Percentiles rank a stretch among this genome's conserved stretches.
Evolutionary conservation across 2,113 vertebrate genomes (phyloP).

Genomic region (Rhinolophus sinicus): DNA sequence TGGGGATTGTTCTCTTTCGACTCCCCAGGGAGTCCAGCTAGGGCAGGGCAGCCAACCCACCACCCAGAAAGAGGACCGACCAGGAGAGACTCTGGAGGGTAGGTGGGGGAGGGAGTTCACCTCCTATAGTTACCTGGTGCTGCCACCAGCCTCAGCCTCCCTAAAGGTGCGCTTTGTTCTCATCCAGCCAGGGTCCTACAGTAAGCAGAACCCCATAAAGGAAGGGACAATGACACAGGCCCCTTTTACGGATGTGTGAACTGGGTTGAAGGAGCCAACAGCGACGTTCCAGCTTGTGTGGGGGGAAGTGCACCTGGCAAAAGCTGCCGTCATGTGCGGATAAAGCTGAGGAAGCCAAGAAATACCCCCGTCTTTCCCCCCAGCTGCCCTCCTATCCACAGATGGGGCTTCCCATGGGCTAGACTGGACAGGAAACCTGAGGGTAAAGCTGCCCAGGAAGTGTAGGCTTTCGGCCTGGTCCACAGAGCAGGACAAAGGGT

Average conservation of each 20-base stretch:
- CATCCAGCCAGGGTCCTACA: fast-evolving
- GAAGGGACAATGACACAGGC: fast-evolving
- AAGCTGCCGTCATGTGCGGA: neutral
- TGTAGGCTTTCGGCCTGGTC: neutral
- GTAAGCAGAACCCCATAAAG: no score
- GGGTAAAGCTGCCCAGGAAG: no score
- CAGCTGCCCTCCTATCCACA: neutral
- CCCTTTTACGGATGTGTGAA: neutral
- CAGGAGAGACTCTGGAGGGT: neutral
- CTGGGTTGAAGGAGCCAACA: neutral
- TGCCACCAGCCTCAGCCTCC: no score
- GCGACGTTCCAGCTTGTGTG: fast-evolving
- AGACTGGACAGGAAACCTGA: neutral
- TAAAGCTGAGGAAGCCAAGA: neutral
- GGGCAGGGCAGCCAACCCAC: no score
- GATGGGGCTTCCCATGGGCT: neutral
- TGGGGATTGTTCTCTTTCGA: neutral
- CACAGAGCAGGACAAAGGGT: neutral
- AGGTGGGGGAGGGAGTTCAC: neutral
- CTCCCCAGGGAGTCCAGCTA: neutral
- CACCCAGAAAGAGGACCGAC: fast-evolving
- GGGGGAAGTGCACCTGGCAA: fast-evolving
- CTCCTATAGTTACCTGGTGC: neutral
- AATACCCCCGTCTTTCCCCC: fast-evolving
- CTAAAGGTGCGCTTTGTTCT: neutral